Evolutionary conservation across 2,113 vertebrate species (phyloP).

Genomic region (Mustela nigripes): DNA sequence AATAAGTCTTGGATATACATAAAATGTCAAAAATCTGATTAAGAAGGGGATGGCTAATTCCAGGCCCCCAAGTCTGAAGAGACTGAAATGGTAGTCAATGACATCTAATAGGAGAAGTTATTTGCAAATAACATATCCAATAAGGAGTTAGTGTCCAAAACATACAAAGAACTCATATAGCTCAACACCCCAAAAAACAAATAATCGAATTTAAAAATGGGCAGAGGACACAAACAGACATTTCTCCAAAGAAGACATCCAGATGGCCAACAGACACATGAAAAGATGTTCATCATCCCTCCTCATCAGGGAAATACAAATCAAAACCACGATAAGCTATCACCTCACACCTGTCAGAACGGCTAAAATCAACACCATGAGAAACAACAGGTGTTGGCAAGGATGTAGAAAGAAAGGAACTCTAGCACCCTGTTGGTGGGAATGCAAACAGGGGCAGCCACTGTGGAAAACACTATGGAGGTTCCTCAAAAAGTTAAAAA

Average conservation of each 20-base stretch:
- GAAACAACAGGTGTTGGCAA: no score
- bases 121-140: background rate
- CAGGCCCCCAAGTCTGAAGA: background rate
- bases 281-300: no score
- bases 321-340: no score
- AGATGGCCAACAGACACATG: no score
- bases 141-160: background rate
- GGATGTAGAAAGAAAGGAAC: no score
- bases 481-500: no score
- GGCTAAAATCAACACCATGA: no score
- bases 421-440: no score
- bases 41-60: conserved; percentile 20
- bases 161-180: background rate
- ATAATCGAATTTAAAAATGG: background rate
- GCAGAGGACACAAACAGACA: background rate
- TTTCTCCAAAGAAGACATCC: background rate
- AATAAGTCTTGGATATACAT: background rate
- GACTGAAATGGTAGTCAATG: conserved; percentile 29
- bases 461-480: no score
- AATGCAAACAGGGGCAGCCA: no score
- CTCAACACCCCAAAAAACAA: background rate
- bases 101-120: background rate
- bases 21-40: conserved; percentile 11
- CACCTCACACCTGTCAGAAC: no score
- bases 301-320: no score